Conservation (phyloP, 2,888 invertebrate species). For the Epinotia brunnichana region DNA sequence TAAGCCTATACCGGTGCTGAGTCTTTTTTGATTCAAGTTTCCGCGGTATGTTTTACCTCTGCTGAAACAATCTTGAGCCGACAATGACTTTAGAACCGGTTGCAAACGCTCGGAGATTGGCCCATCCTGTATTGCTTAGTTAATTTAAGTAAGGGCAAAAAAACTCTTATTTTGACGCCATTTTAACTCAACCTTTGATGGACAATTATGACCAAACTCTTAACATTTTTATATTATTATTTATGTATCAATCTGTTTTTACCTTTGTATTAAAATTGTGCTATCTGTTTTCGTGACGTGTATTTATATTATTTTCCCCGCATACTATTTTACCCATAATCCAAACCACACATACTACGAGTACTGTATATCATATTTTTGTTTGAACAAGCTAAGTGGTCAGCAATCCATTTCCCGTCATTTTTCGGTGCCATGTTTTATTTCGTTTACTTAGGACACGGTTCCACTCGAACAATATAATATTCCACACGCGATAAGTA, state of each 20-base stretch:
- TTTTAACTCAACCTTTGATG: background rate
- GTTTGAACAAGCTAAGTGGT: constrained; percentile 37
- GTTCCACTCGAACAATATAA: constrained; percentile 51
- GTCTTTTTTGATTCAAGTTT: too few species aligned
- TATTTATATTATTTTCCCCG: background rate
- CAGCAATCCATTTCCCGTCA: constrained; percentile 23
- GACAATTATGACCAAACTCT: too few species aligned
- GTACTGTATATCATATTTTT: constrained; percentile 15
- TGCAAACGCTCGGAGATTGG: too few species aligned
- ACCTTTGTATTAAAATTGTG: too few species aligned
- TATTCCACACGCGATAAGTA: constrained; percentile 55
- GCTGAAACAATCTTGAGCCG: too few species aligned
- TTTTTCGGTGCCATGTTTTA: constrained; percentile 47
- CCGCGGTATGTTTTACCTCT: too few species aligned
- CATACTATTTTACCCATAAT: background rate
- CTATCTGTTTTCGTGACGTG: background rate
- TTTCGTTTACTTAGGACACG: constrained; percentile 50
- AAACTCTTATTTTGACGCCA: background rate
- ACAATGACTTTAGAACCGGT: too few species aligned
- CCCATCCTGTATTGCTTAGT: too few species aligned
- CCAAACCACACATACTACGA: constrained; percentile 13
- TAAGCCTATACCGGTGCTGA: too few species aligned
- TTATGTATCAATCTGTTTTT: too few species aligned
- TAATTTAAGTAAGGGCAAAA: too few species aligned
- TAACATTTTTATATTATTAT: too few species aligned